Evolutionary conservation across 2,888 invertebrate species (phyloP).

Genomic region (Sesamia inferens): DNA sequence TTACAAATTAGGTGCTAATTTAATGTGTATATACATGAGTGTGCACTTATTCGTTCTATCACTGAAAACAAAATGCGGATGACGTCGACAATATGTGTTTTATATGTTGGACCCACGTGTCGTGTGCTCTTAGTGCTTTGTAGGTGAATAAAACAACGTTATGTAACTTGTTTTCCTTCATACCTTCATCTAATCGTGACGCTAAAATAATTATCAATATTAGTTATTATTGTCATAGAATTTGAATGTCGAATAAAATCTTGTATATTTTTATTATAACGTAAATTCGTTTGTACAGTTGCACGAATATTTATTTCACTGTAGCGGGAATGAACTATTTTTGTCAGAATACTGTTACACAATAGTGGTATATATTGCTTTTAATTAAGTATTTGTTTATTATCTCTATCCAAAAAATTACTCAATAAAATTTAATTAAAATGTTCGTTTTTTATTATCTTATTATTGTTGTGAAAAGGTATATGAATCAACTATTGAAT

Average conservation of each 20-base stretch:
- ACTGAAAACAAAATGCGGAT: conserved; percentile 81
- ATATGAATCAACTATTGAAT: neutral
- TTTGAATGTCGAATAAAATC: conserved; percentile 64
- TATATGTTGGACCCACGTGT: conserved; percentile 67
- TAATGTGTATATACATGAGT: conserved; percentile 80
- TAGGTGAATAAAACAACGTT: conserved; percentile 57
- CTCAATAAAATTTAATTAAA: conserved; percentile 85
- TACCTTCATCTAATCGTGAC: conserved; percentile 51
- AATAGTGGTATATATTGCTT: conserved; percentile 83
- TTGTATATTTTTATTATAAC: conserved; percentile 68
- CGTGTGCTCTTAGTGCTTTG: conserved; percentile 64
- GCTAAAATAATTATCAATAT: conserved; percentile 51
- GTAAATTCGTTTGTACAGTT: conserved; percentile 85
- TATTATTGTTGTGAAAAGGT: neutral
- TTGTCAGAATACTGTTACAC: conserved; percentile 77
- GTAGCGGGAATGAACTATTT: conserved; percentile 77
- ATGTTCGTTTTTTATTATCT: conserved; percentile 67
- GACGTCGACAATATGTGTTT: conserved; percentile 88
- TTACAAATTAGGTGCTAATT: conserved; percentile 88
- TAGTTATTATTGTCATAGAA: conserved; percentile 61
- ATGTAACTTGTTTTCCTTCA: conserved; percentile 53
- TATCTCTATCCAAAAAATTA: conserved; percentile 82
- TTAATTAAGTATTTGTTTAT: conserved; percentile 77
- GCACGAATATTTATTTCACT: conserved; percentile 78
- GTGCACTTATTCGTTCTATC: conserved; percentile 82